phyloP scores from a whole-genome alignment of 2,797 vertebrate species.

The Neostethus bicornis region DNA sequence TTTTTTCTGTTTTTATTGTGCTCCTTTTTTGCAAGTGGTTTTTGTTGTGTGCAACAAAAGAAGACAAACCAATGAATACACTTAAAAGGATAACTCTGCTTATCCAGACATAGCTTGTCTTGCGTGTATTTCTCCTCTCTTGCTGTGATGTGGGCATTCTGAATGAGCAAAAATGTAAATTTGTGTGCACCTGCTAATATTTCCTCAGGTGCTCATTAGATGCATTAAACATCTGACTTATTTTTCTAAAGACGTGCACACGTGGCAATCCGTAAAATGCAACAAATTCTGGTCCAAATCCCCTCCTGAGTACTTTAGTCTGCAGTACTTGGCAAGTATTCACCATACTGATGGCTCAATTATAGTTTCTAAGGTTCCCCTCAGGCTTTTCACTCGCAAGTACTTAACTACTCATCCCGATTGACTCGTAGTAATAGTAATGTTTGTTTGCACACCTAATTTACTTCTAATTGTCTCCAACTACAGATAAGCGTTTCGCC shows the following conservation, averaged over 20 bases:
- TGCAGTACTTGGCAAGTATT: conserved; percentile 41
- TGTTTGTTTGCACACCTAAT: conserved; percentile 59
- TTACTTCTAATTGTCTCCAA: conserved; percentile 46
- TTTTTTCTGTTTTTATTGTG: too few species aligned
- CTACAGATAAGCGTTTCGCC: conserved; percentile 27
- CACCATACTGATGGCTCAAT: conserved; percentile 58
- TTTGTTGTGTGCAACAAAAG: too few species aligned
- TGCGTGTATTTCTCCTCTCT: not conserved
- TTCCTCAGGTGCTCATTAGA: not conserved
- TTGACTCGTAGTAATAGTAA: conserved; percentile 48
- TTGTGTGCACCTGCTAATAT: not conserved
- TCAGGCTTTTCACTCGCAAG: conserved; percentile 40
- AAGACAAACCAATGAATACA: too few species aligned
- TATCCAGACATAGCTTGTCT: too few species aligned
- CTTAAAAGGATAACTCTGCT: too few species aligned
- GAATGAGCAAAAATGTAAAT: not conserved
- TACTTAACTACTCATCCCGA: conserved; percentile 41
- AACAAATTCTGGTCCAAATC: conserved; percentile 20
- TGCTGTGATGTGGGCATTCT: not conserved
- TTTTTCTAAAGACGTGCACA: conserved; percentile 11
- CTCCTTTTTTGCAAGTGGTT: too few species aligned
- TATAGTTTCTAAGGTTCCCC: conserved; percentile 52
- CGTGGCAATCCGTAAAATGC: not conserved
- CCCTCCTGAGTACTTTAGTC: conserved; percentile 12
- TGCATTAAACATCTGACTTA: not conserved